Conservation (phyloP, 35 echinoderm and acorn worm species). For the Apostichopus japonicus region DNA sequence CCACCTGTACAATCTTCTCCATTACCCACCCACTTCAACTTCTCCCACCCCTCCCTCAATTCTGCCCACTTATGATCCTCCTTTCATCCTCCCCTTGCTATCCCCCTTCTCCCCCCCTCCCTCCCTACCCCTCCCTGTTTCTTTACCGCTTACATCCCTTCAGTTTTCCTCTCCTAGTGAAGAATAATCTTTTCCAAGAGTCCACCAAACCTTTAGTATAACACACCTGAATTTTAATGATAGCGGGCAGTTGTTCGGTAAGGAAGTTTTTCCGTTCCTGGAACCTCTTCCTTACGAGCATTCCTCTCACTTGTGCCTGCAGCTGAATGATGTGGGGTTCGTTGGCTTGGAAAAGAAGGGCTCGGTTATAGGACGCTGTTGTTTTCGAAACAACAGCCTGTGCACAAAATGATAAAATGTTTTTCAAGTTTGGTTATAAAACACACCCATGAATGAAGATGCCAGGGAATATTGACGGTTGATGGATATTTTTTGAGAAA, state of each 20-base stretch:
- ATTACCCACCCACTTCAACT: no score
- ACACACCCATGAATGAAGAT: no score
- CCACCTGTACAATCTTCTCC: no score
- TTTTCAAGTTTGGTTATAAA: no score
- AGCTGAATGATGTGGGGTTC: constrained; percentile 82
- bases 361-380: constrained; percentile 79
- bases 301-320: constrained; percentile 87
- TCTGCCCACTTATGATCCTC: no score
- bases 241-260: constrained; percentile 85
- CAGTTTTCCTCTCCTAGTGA: no score
- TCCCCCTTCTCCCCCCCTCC: no score
- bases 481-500: not conserved
- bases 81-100: no score
- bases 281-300: constrained; percentile 69
- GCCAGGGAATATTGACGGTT: not conserved
- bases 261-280: constrained; percentile 85
- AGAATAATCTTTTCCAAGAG: no score
- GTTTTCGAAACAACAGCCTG: constrained; percentile 81
- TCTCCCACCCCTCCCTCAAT: no score
- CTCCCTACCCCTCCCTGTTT: no score
- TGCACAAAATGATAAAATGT: not conserved
- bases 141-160: no score
- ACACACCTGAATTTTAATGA: constrained; percentile 90
- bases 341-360: constrained; percentile 91
- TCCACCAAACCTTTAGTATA: not conserved